phyloP scores from a whole-genome alignment of 2,113 vertebrate species.

The Hippoglossus stenolepis region DNA sequence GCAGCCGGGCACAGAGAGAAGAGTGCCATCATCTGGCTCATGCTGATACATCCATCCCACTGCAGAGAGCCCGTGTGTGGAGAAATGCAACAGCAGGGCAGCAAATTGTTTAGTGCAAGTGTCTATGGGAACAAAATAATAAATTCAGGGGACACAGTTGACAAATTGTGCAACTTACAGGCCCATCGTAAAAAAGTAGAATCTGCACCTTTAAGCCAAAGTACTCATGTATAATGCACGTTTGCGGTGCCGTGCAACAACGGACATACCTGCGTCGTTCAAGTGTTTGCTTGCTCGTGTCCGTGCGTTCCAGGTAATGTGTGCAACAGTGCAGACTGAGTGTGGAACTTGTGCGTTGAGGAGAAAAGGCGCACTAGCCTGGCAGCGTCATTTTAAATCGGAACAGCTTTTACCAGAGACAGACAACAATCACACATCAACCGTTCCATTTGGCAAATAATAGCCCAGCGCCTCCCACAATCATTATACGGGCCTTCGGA shows the following conservation, averaged over 20 bases:
- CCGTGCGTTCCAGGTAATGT: constrained; percentile 19
- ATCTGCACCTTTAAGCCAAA: constrained; percentile 9
- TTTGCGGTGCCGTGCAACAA: neutral
- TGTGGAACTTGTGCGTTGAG: constrained; percentile 25
- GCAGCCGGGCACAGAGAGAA: constrained; percentile 74
- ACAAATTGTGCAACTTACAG: neutral
- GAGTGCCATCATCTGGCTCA: constrained; percentile 81
- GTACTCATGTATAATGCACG: neutral
- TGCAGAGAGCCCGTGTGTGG: constrained; percentile 30
- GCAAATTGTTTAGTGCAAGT: constrained; percentile 19
- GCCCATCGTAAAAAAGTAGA: constrained; percentile 10
- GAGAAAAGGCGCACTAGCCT: constrained; percentile 24
- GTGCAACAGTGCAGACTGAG: constrained; percentile 29
- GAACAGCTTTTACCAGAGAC: constrained; percentile 56
- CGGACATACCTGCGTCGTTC: neutral
- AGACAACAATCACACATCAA: constrained; percentile 71
- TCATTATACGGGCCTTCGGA: constrained; percentile 51
- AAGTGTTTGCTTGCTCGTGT: constrained; percentile 3
- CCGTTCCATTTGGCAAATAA: constrained; percentile 72
- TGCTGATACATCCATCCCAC: constrained; percentile 56
- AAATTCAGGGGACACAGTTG: neutral
- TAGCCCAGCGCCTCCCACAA: constrained; percentile 59
- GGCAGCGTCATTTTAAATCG: constrained; percentile 42
- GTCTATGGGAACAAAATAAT: constrained; percentile 15
- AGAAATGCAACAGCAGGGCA: constrained; percentile 50